Base-by-base conservation (phyloP, 53 echinoderm and acorn worm genomes). In the Paracentrotus lividus region DNA sequence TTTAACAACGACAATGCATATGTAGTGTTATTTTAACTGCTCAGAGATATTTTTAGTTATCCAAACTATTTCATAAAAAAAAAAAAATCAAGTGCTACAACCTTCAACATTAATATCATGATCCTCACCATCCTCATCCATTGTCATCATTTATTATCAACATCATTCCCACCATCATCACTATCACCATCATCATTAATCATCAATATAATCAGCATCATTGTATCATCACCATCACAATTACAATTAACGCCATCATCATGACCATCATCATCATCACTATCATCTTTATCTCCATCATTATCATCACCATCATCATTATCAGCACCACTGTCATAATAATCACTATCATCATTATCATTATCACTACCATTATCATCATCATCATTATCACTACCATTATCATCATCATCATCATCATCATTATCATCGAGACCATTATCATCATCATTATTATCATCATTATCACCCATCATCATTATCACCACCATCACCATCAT, bases 391-490 rank as follows among this genome's bases (percentile, higher is more conserved):
- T 53, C 85, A 85, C 26, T 24, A 53, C 31, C 47, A 51, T 44
- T 27, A 85, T 23, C 85, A 51, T 12, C 51, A 85, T 42, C 42
- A 85, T 20, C 85, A 85, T 52, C 1, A 51, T 49, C 51, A 85
- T 12, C 85, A 53, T 23, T 26, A 84, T 84, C 44, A 27, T 45
- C 49, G 9, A 42, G n/a, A 81, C n/a, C 43, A 81, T 40, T 23
- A 81, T 81, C 84, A 81, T 81, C 84, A 81, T 81, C 45, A 81
- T 84, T n/a, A 84, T 44, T 9, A 45, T 40, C 77, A 77, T 49
- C 84, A 84, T 85, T 33, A 85, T 85, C 52, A 53, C 20, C 24
- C 47, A 84, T 16, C 49, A 49, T 45, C 84, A 49, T 53, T 53
- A 5, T 85, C 51, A 33, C 52, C 52, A 51, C 12, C 85, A 29